Evolutionary conservation across 2,888 invertebrate species (phyloP).

Genomic region (Nasonia oneida): DNA sequence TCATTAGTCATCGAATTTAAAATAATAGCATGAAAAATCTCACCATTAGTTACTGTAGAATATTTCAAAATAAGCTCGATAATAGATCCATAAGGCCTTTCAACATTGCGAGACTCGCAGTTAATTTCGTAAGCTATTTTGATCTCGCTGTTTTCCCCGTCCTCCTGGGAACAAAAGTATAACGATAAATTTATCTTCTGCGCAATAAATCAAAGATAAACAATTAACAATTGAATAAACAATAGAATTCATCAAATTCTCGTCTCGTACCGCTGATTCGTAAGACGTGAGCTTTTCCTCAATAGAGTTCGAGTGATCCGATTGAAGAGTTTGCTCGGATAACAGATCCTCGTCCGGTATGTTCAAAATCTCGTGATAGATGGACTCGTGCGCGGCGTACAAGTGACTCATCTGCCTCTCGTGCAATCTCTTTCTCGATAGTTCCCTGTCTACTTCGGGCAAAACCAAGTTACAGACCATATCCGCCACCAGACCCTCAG

Average conservation of each 20-base stretch:
- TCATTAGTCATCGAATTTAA: neutral
- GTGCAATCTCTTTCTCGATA: slow-evolving; percentile 77
- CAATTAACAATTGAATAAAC: neutral
- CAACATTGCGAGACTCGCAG: slow-evolving; percentile 61
- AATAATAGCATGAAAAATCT: neutral
- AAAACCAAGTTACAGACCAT: slow-evolving; percentile 78
- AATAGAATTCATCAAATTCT: neutral
- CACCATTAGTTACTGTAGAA: slow-evolving; percentile 25
- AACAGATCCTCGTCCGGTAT: neutral
- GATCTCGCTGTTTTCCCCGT: neutral
- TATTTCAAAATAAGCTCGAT: slow-evolving; percentile 38
- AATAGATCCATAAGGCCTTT: neutral
- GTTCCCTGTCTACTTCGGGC: slow-evolving; percentile 78
- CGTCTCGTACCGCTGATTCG: neutral
- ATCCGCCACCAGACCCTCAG: slow-evolving; percentile 72
- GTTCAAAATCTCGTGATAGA: slow-evolving; percentile 71
- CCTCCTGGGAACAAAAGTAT: slow-evolving; percentile 1
- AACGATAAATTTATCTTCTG: neutral
- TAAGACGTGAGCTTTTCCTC: neutral
- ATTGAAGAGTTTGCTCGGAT: neutral
- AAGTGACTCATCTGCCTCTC: slow-evolving; percentile 77
- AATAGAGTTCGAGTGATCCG: neutral
- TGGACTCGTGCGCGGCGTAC: slow-evolving; percentile 76
- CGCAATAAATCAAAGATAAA: neutral
- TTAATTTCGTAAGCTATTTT: neutral